These are phyloP conservation scores for Neodiprion fabricii DNA, from an alignment of 1,140 invertebrate genomes.

Conservation along the genomic window DNA sequence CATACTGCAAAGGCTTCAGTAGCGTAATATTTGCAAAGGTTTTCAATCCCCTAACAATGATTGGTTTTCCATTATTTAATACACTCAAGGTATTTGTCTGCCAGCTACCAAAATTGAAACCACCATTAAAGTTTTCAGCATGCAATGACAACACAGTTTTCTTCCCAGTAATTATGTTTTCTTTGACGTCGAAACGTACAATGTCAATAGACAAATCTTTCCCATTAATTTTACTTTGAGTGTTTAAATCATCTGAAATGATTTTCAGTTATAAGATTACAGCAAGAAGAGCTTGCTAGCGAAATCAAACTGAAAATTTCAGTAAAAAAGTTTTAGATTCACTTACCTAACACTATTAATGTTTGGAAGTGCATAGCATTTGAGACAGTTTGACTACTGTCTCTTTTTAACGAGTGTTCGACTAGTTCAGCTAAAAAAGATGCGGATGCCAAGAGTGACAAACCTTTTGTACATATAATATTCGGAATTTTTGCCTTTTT, in stretches of 20 bases:
- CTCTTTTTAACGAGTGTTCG: conserved; percentile 38
- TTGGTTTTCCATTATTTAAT: conserved; percentile 19
- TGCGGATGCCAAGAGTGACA: conserved; percentile 28
- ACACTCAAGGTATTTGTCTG: conserved; percentile 26
- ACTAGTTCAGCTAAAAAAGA: conserved; percentile 36
- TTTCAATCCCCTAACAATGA: conserved; percentile 38
- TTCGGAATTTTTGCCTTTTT: conserved; percentile 25
- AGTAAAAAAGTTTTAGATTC: not conserved
- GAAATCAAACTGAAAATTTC: not conserved
- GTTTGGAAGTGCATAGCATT: conserved; percentile 35
- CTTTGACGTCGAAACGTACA: conserved; percentile 31
- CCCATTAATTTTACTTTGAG: conserved; percentile 38
- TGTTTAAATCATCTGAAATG: conserved; percentile 28
- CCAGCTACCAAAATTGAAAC: conserved; percentile 38
- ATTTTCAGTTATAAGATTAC: conserved; percentile 4
- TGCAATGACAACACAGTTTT: conserved; percentile 34
- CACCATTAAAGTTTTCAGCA: conserved; percentile 31
- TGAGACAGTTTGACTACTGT: conserved; percentile 32
- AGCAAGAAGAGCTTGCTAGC: not conserved
- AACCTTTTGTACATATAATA: conserved; percentile 31
- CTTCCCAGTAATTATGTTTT: conserved; percentile 39
- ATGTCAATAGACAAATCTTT: conserved; percentile 43
- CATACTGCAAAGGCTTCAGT: conserved; percentile 33
- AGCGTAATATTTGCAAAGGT: conserved; percentile 35
- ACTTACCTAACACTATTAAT: conserved; percentile 31